Conservation (phyloP, 2,797 vertebrate genomes). For the Pygocentrus nattereri region DNA sequence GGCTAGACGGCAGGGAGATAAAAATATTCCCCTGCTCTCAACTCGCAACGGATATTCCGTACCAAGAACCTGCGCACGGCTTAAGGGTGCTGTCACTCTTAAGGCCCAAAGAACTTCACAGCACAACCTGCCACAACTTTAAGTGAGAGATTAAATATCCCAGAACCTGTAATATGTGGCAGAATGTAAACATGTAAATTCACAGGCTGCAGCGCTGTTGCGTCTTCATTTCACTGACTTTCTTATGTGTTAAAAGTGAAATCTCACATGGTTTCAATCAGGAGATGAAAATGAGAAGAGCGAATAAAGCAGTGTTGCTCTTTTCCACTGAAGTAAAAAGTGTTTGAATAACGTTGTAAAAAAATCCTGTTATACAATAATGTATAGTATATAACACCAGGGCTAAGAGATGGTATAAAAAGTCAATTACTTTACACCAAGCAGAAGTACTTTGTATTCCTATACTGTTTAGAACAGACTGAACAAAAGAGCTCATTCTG, state of each 20-base stretch:
- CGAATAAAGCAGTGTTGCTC: too few relatives aligned
- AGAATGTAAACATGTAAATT: background rate
- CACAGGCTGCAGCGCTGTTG: background rate
- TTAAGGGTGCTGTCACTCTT: background rate
- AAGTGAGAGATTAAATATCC: background rate
- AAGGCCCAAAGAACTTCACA: background rate
- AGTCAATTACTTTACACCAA: too few relatives aligned
- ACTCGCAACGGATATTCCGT: background rate
- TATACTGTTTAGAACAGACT: too few relatives aligned
- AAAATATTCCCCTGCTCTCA: slow-evolving; percentile 35
- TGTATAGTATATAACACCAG: too few relatives aligned
- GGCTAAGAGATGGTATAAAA: too few relatives aligned
- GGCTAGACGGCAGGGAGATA: slow-evolving; percentile 40
- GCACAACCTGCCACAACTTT: background rate
- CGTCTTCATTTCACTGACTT: background rate
- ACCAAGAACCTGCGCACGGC: background rate
- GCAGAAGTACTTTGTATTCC: too few relatives aligned
- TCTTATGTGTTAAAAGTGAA: slow-evolving; percentile 34
- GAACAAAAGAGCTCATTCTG: too few relatives aligned
- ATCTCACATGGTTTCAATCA: slow-evolving; percentile 25
- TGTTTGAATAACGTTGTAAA: background rate
- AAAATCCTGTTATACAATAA: too few relatives aligned
- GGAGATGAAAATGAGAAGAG: background rate
- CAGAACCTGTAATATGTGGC: background rate
- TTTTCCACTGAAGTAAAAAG: background rate